phyloP scores from a whole-genome alignment of 2,797 vertebrate species.

The Graptemys geographica region DNA sequence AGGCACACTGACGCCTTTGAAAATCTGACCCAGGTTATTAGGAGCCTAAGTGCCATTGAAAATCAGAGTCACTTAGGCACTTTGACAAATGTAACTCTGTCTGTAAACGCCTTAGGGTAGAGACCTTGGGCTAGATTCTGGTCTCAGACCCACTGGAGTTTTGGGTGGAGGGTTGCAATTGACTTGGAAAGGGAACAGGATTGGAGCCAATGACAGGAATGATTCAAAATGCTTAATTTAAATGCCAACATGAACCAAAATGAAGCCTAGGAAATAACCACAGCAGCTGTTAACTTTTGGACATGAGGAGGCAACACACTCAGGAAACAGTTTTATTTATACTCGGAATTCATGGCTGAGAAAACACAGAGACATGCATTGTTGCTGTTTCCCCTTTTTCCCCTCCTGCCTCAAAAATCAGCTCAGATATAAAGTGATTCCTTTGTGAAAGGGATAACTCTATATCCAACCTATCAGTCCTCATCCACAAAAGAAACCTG shows the following conservation, averaged over 20 bases:
- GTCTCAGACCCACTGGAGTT: not conserved
- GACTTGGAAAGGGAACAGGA: not conserved
- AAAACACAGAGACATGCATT: not conserved
- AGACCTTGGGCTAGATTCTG: not conserved
- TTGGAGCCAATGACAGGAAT: not conserved
- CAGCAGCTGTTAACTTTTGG: accelerated
- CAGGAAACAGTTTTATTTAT: not conserved
- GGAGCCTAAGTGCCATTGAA: accelerated
- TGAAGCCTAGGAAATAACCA: accelerated
- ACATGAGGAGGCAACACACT: not conserved
- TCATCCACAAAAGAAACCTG: not conserved
- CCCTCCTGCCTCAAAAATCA: not conserved
- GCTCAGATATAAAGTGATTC: not conserved
- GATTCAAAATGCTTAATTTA: not conserved
- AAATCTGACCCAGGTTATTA: not conserved
- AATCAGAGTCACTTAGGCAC: not conserved
- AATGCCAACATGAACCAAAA: accelerated
- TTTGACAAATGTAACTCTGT: not conserved
- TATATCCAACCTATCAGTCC: not conserved
- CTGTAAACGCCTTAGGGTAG: not conserved
- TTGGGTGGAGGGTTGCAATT: not conserved
- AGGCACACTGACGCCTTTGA: not conserved
- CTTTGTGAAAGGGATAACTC: not conserved
- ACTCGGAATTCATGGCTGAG: not conserved
- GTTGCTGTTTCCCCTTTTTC: not conserved